Percentiles rank a stretch among this genome's conserved stretches.
phyloP scores from a whole-genome alignment of 2,113 vertebrate genomes.

The Hirundichthys speculiger region DNA sequence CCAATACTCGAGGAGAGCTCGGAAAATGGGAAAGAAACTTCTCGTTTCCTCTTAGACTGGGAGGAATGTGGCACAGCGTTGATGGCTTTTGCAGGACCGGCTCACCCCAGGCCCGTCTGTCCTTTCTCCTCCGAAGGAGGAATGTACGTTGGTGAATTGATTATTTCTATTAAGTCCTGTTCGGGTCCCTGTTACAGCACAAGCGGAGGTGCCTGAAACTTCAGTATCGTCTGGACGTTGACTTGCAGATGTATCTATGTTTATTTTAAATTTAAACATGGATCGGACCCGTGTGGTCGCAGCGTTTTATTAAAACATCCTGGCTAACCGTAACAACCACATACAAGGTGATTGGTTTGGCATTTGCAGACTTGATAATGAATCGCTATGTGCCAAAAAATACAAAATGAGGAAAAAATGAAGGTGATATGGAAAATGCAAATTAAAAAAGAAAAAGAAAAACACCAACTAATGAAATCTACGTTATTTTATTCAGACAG shows the following conservation, averaged over 20 bases:
- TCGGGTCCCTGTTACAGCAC: conserved; percentile 48
- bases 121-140: conserved; percentile 49
- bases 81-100: conserved; percentile 68
- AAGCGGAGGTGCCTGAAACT: conserved; percentile 41
- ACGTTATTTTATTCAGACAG: no score
- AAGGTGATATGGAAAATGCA: no score
- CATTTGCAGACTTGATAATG: no score
- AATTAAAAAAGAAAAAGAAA: no score
- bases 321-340: no score
- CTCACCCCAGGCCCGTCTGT: conserved; percentile 45
- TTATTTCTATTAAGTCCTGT: conserved; percentile 60
- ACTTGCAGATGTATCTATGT: conserved; percentile 19
- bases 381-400: no score
- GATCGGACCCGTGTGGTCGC: no score
- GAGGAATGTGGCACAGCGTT: conserved; percentile 68
- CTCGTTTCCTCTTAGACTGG: conserved; percentile 61
- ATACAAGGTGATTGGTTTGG: no score
- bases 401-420: no score
- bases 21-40: conserved; percentile 61
- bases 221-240: conserved; percentile 15
- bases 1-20: conserved; percentile 38
- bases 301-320: no score
- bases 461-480: no score
- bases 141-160: conserved; percentile 70
- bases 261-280: no score